A percentile compares a stretch with the other conserved stretches of the same genome.
Conservation (phyloP, 1,140 invertebrate species). For the Drosophila grimshawi region DNA sequence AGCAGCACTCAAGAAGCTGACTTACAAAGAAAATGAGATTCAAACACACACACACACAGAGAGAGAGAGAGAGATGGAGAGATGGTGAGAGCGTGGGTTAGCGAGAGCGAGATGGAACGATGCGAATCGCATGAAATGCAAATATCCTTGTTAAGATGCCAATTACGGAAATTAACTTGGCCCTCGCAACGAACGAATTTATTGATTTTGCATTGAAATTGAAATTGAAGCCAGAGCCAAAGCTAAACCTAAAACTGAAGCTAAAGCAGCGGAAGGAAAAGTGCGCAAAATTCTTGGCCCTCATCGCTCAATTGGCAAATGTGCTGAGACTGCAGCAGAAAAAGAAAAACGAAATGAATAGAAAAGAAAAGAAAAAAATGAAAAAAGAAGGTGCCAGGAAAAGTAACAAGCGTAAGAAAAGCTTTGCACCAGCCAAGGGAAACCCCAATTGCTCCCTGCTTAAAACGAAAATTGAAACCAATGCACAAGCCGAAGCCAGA, state of each 20-base stretch:
- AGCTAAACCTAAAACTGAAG: conserved; percentile 4
- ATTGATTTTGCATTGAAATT: conserved; percentile 76
- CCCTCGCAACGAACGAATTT: conserved; percentile 55
- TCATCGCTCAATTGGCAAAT: conserved; percentile 71
- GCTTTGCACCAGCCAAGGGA: conserved; percentile 65
- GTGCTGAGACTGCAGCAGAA: conserved; percentile 46
- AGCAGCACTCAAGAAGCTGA: conserved; percentile 8
- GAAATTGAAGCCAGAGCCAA: conserved; percentile 46
- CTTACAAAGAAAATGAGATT: neutral
- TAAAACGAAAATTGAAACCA: conserved; percentile 18
- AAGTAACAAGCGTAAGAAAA: conserved; percentile 62
- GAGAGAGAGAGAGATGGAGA: neutral
- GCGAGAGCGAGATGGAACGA: conserved; percentile 7
- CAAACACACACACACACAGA: no score
- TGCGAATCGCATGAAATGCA: conserved; percentile 73
- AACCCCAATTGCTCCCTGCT: conserved; percentile 30
- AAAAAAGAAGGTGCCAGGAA: conserved; percentile 42
- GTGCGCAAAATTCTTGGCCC: conserved; percentile 27
- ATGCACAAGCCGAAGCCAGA: conserved; percentile 13
- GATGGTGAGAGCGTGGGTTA: neutral
- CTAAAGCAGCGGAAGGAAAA: conserved; percentile 6
- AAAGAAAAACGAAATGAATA: neutral
- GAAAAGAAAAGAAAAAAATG: neutral
- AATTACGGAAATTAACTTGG: conserved; percentile 82
- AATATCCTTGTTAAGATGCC: conserved; percentile 82